Base-by-base conservation (phyloP, 2,113 vertebrate genomes). In the Psittacara wagleri region DNA sequence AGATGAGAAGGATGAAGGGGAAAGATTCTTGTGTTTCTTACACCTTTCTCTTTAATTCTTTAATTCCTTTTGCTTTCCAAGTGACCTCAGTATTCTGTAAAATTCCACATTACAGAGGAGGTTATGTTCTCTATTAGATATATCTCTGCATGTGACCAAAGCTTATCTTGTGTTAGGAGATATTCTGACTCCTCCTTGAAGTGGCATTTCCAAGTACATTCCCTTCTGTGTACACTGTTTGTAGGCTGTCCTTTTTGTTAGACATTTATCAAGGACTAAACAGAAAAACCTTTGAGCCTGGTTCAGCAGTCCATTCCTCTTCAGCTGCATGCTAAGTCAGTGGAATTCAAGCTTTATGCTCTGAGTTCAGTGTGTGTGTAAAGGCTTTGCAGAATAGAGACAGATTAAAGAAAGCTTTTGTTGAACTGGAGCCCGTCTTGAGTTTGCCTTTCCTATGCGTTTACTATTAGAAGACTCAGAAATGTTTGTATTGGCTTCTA, bases 91-190 rank as follows among this genome's bases (percentile, higher is more conserved):
- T 83, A 37, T 52, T 88, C 88, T 81, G 51, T 83, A 90, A 80
- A 81, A 61, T 90, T 92, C 88, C 57, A 55, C 39, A 51, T 92
- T 72, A 20, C 29, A 57, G 86, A 94, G 80, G 90, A 95, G 85
- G 46, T 80, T 80, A 10, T n/a, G 13, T 91, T 94, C 91, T 91
- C 92, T 82, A 24, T 63, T 86, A 77, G 78, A 44, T 75, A 17
- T 52, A 78, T 77, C 83, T 78, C 62, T 89, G 89, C 33, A 35
- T 2, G 1, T 89, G 73, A 88, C 74, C 94, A 84, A 87, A 95
- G 86, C 81, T 94, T 76, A 12, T 88, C 51, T 80, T 81, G 31
- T 73, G 28, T 20, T 84, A 41, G 46, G 29, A 73, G 59, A 35
- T 81, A 69, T 3, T 92, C 74, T 41, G 62, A 44, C 83, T 82